These are phyloP conservation scores for Melieria crassipennis DNA, from an alignment of 2,888 invertebrate genomes.

Conservation along the genomic window DNA sequence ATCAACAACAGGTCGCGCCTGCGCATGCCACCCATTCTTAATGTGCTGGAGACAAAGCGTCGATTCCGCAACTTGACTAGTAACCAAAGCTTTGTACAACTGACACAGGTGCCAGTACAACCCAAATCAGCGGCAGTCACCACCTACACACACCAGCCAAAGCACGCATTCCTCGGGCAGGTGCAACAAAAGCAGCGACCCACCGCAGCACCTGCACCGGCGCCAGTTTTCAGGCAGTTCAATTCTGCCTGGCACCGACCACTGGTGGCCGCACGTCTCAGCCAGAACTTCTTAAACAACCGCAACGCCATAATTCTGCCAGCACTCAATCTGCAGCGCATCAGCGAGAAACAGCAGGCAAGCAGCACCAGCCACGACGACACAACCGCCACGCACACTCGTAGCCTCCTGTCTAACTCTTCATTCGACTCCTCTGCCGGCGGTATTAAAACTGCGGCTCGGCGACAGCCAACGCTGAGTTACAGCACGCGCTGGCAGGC, in stretches of 20 bases:
- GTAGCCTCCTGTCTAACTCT: constrained; percentile 18
- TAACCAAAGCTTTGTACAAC: constrained; percentile 60
- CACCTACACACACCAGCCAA: constrained; percentile 5
- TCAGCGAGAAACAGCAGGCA: constrained; percentile 14
- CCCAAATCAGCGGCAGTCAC: constrained; percentile 58
- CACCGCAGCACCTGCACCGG: background rate
- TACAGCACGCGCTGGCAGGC: constrained; percentile 18
- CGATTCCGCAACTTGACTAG: constrained; percentile 55
- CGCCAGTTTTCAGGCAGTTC: background rate
- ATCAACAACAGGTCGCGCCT: constrained; percentile 37
- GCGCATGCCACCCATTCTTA: constrained; percentile 63
- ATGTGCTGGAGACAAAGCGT: constrained; percentile 57
- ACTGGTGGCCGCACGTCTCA: constrained; percentile 41
- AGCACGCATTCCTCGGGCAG: constrained; percentile 4
- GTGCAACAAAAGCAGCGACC: constrained; percentile 31
- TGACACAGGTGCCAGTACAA: constrained; percentile 56
- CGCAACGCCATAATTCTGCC: constrained; percentile 59
- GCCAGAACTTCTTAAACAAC: constrained; percentile 55
- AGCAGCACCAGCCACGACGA: constrained; percentile 27
- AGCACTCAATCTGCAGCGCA: constrained; percentile 51
- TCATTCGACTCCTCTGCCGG: constrained; percentile 8
- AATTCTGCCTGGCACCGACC: constrained; percentile 54
- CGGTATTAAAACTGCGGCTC: background rate
- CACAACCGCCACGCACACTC: constrained; percentile 34
- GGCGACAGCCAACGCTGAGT: background rate